Base-by-base conservation (phyloP, 2,113 vertebrate species). In the Pterophyllum scalare region DNA sequence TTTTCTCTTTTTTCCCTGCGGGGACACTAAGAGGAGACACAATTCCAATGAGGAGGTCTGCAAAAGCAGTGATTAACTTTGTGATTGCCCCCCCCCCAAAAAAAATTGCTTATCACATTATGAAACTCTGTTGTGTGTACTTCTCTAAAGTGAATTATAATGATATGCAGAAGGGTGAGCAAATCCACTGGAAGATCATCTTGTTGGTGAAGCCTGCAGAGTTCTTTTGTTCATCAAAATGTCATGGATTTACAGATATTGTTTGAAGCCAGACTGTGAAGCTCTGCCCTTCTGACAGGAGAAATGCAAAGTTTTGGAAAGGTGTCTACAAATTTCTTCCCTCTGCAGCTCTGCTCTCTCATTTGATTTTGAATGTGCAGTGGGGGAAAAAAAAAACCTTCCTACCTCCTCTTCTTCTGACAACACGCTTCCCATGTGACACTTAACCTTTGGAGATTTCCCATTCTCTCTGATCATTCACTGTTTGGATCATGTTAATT, bases 401-500 rank as follows among this genome's bases (percentile, higher is more conserved):
- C 72, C 56, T 81, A 83, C 86, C 83, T 87, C 87, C 87, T 84
- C 65, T 78, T 86, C 85, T 88, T 91, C 90, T 95, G 94, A 94
- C 94, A 93, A 94, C 95, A 96, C 91, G 94, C 88, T 95, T 95
- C 94, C 93, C 95, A 70, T 90, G 93, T 95, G 95, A 95, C 94
- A 95, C 93, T 94, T 95, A 92, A 95, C 96, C 95, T 95, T 93
- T 95, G 75, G 95, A 95, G 93, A 95, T 95, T 96, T 94, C 78
- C 83, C 88, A 79, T 93, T 93, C 94, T 92, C 91, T 96, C 91
- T 94, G 93, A 95, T 95, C 94, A 83, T 87, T 94, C 92, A 88
- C 88, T 92, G 92, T 94, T 95, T 94, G 93, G 91, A 93, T 95
- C 93, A 93, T 94, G 94, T 95, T 96, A 96, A 96, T 96, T 96